phyloP scores from a whole-genome alignment of 2,113 vertebrate species.

The Girardinichthys multiradiatus region DNA sequence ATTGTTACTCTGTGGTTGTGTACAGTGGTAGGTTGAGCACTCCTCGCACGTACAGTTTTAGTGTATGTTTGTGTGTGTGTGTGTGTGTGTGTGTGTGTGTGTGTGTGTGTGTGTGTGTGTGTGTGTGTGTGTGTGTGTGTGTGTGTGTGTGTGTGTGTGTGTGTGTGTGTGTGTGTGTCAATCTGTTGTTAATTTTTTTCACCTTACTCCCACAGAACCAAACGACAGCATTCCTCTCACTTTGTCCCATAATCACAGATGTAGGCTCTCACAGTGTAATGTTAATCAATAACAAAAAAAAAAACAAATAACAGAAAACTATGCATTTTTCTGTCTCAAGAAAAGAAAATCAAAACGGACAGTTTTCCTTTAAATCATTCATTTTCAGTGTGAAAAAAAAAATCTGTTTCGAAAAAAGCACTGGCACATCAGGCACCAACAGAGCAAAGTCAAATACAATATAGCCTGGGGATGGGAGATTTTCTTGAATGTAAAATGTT shows the following conservation, averaged over 20 bases:
- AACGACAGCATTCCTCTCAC: neutral
- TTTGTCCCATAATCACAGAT: neutral
- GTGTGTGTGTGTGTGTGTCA: no score
- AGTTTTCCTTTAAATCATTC: neutral
- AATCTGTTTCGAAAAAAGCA: neutral
- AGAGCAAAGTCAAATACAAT: slow-evolving; percentile 7
- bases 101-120: neutral
- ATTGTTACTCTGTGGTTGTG: neutral
- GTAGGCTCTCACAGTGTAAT: neutral
- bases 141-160: no score
- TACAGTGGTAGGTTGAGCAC: neutral
- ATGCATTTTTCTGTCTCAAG: neutral
- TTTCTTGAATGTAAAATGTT: neutral
- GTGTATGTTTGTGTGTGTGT: no score
- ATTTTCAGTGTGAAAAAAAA: neutral
- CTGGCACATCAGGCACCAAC: neutral
- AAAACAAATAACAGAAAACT: neutral
- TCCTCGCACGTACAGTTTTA: neutral
- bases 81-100: no score
- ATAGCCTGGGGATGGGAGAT: neutral
- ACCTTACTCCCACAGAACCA: neutral
- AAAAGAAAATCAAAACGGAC: neutral
- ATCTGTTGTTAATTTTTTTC: neutral
- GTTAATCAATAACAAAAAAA: neutral
- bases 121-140: no score